These are phyloP conservation scores for Chloroceryle aenea DNA, from an alignment of 2,113 vertebrate species.

Conservation along the genomic window DNA sequence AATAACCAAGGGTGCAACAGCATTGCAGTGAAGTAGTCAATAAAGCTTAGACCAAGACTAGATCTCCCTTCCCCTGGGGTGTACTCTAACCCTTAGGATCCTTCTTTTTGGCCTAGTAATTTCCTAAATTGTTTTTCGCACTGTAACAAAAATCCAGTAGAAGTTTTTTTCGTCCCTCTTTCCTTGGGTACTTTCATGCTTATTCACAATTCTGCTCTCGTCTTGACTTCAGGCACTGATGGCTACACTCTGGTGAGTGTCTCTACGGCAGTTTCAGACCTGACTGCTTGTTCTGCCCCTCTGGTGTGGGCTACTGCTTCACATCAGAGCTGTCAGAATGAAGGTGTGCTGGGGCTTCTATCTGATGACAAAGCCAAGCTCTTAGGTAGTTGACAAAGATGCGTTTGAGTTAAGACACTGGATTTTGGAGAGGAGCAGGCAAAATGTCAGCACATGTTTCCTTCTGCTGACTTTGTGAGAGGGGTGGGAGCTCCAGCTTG, in stretches of 20 bases:
- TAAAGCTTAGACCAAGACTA: not conserved
- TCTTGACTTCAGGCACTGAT: not conserved
- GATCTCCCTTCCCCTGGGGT: not conserved
- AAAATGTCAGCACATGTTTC: not conserved
- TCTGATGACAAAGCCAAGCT: not conserved
- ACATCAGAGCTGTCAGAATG: not conserved
- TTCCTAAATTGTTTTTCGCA: not conserved
- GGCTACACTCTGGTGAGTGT: not conserved
- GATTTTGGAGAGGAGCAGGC: not conserved
- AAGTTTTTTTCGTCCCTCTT: not conserved
- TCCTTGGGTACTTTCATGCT: not conserved
- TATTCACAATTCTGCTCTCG: fast-evolving
- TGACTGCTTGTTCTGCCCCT: not conserved
- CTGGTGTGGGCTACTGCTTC: not conserved
- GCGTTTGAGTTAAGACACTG: not conserved
- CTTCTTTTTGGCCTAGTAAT: not conserved
- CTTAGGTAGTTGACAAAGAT: not conserved
- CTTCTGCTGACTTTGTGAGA: not conserved
- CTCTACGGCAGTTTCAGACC: not conserved
- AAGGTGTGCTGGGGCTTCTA: not conserved
- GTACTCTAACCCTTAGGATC: not conserved
- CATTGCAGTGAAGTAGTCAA: not conserved
- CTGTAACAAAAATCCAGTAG: not conserved
- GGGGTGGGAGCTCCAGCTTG: not conserved
- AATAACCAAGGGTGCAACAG: not conserved